Evolutionary conservation across 2,888 invertebrate genomes (phyloP), one percentile per base, ranked within the genome.

Genomic region (Cantharis lateralis): DNA sequence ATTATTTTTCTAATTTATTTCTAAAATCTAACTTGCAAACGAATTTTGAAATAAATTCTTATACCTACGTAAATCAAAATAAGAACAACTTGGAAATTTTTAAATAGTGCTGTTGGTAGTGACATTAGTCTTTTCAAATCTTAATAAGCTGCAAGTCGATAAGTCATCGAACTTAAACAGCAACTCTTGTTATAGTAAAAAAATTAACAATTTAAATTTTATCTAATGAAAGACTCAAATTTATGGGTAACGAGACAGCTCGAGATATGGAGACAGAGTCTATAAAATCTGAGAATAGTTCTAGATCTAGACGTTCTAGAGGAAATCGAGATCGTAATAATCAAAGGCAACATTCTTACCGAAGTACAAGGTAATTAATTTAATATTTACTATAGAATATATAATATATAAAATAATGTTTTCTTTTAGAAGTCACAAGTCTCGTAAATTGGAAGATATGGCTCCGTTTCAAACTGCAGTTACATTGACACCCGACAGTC

Each of bases 231-330:
- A 74, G 66, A 63, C 20, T 26, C 63, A 74, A 68, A 10, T 83
- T 80, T 82, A 88, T 88, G 89, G 89, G 89, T 88, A 89, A 89
- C 87, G 88, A 88, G 85, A 88, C 87, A 85, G 88, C 88, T 83
- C 86, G 88, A 88, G 90, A 89, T 88, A 96, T 96, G 96, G 97
- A 97, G 91, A 96, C 96, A 85, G 97, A 97, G 91, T 97, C 97
- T 84, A 94, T 97, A 85, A 94, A 96, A 87, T 97, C 97, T 74
- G 97, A 97, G 89, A 92, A 96, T 86, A 97, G 96, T 89, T 93
- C 95, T 86, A 93, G 95, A 86, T 94, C 93, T 71, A 90, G 93
- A 87, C 91, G 93, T 79, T 93, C 93, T 81, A 91, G 93, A 62
- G 90, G 89, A 83, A 91, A 93, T 83, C 85, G 90, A 72, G 88